These are phyloP conservation scores for Donacobius atricapilla DNA, from an alignment of 2,113 vertebrate species.

Conservation along the genomic window DNA sequence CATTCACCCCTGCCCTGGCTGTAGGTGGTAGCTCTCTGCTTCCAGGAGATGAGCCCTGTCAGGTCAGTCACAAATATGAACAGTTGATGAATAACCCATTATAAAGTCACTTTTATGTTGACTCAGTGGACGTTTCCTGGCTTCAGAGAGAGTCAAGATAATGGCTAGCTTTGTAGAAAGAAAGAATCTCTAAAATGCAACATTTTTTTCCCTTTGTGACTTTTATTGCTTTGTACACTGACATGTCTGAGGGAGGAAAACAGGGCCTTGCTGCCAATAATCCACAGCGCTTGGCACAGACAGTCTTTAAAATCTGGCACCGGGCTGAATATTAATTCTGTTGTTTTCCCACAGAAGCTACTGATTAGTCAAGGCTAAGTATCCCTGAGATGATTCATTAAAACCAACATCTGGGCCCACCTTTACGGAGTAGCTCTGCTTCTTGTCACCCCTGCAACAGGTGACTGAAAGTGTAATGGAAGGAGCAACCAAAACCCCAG, in stretches of 20 bases:
- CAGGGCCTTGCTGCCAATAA: slow-evolving; percentile 59
- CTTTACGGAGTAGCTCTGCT: not conserved
- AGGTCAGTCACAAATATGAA: slow-evolving; percentile 64
- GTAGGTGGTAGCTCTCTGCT: slow-evolving; percentile 44
- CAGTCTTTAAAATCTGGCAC: slow-evolving; percentile 42
- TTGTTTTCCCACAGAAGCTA: slow-evolving; percentile 78
- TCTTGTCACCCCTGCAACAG: not conserved
- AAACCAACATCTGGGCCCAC: slow-evolving; percentile 49
- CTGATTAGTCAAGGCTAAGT: slow-evolving; percentile 58
- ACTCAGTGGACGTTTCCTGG: slow-evolving; percentile 64
- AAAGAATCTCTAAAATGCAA: slow-evolving; percentile 66
- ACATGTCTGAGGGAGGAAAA: slow-evolving; percentile 68
- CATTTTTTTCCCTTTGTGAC: slow-evolving; percentile 62
- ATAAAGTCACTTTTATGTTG: slow-evolving; percentile 60
- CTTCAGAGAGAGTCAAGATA: slow-evolving; percentile 60
- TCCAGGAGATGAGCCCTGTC: slow-evolving; percentile 54
- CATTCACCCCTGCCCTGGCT: slow-evolving; percentile 28
- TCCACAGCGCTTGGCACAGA: slow-evolving; percentile 61
- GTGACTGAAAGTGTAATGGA: not conserved
- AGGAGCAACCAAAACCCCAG: not conserved
- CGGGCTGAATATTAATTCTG: slow-evolving; percentile 35
- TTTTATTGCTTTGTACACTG: slow-evolving; percentile 53
- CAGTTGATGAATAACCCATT: slow-evolving; percentile 68
- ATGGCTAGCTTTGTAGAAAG: slow-evolving; percentile 64
- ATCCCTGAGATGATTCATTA: slow-evolving; percentile 62